Conservation (phyloP, 2,113 vertebrate genomes). For the Collichthys lucidus region DNA sequence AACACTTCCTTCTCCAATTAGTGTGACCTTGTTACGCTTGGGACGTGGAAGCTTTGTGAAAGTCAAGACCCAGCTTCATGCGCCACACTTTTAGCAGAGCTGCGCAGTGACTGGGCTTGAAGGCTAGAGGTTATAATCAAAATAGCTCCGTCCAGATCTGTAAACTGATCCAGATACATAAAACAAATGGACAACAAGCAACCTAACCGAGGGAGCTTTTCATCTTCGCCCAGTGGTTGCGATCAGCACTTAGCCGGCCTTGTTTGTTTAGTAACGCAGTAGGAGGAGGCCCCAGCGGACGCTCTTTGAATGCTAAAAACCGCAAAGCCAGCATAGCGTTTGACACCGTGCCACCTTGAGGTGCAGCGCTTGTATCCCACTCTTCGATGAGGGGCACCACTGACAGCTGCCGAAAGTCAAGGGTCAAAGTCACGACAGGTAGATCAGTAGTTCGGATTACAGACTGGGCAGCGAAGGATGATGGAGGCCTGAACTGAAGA, state of each 20-base stretch:
- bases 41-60: constrained; percentile 60
- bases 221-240: constrained; percentile 52
- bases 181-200: constrained; percentile 69
- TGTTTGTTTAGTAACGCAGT: constrained; percentile 79
- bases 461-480: constrained; percentile 20
- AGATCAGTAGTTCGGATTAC: constrained; percentile 52
- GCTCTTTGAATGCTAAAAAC: constrained; percentile 77
- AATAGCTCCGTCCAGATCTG: constrained; percentile 73
- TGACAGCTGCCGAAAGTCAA: constrained; percentile 78
- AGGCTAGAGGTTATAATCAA: constrained; percentile 73
- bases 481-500: constrained; percentile 14
- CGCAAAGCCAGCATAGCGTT: constrained; percentile 68
- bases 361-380: constrained; percentile 30
- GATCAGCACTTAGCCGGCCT: constrained; percentile 57
- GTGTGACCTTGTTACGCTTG: constrained; percentile 78
- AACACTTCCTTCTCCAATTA: constrained; percentile 84
- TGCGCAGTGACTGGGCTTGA: constrained; percentile 25
- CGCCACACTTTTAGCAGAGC: constrained; percentile 51
- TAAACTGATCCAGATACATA: constrained; percentile 70
- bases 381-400: constrained; percentile 46
- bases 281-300: constrained; percentile 55
- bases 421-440: constrained; percentile 73
- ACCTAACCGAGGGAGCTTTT: constrained; percentile 51
- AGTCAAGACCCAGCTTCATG: constrained; percentile 61
- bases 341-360: constrained; percentile 69